Base-by-base conservation (phyloP, 2,797 vertebrate genomes). In the Phrynocephalus forsythii region DNA sequence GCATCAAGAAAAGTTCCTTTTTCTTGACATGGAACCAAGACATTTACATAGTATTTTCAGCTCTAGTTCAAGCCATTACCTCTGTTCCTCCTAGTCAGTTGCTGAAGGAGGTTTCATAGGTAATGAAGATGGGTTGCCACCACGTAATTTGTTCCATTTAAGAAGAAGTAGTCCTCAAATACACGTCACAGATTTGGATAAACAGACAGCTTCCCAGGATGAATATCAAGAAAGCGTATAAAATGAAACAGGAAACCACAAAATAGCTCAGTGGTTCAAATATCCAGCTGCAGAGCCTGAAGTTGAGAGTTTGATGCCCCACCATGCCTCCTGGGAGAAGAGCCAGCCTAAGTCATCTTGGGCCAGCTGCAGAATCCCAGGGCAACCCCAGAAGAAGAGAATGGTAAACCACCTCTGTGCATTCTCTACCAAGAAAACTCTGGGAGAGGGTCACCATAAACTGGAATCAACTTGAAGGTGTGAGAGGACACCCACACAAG, bases 221-320 rank as follows among this genome's bases (percentile, higher is more conserved):
- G 52, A 73, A 63, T 20, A 20, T 30, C 7, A 33, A 76, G 38
- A 73, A 20, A 60, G 18, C 11, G 18, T 60, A 50, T 78, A 79
- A 86, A 86, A n/a, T 5, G 82, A 76, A 68, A 72, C 48, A 81
- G 63, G 63, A 50, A 82, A 82, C 24, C 8, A 71, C n/a, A 76
- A 82, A 82, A 44, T 56, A 56, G 52, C 52, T 56, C 52, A 56
- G 13, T 9, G 9, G 13, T 56, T 56, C 13, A 56, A 13, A 13
- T 15, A 56, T 56, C 52, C 13, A 13, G 52, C 10, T 56, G 52
- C 1, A 56, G 52, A 56, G 52, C 52, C 52, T 10, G 9, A 52
- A 11, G 7, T 9, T 6, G 52, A 13, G 52, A 56, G 52, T 56
- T 56, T 56, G 52, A 13, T 56, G 9, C 52, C 5, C 52, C 52